Percentiles rank a stretch among this genome's conserved stretches.
These are phyloP conservation scores for Heterodera filipjevi DNA, from an alignment of 2,888 invertebrate species.

Conservation along the genomic window DNA sequence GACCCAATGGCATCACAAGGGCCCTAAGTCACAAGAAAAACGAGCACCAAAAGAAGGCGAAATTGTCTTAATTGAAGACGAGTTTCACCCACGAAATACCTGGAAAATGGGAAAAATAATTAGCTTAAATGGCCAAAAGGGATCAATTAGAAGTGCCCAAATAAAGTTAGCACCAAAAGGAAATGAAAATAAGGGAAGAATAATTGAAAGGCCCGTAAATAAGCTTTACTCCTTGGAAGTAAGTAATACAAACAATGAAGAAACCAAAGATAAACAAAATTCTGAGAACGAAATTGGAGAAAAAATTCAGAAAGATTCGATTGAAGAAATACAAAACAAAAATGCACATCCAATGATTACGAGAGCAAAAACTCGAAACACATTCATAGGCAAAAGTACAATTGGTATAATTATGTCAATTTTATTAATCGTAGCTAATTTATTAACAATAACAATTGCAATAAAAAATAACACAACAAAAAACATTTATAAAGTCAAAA, in stretches of 20 bases:
- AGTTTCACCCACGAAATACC: neutral
- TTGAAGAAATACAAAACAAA: neutral
- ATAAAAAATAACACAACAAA: too few species aligned
- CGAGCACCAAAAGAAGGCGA: neutral
- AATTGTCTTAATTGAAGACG: neutral
- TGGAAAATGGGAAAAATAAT: slow-evolving; percentile 1
- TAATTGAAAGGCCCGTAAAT: neutral
- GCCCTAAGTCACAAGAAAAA: neutral
- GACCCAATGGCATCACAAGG: neutral
- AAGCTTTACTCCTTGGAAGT: neutral
- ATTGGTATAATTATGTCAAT: neutral
- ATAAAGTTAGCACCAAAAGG: neutral
- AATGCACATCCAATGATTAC: slow-evolving; percentile 11
- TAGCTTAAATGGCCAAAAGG: neutral
- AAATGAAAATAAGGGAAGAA: neutral
- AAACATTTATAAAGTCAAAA: neutral
- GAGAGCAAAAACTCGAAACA: neutral
- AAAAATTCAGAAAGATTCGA: too few species aligned
- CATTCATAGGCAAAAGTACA: neutral
- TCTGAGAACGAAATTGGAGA: neutral
- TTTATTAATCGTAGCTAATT: neutral
- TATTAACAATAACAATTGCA: too few species aligned
- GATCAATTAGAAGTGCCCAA: neutral
- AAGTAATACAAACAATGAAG: neutral
- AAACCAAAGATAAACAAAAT: neutral